phyloP scores from a whole-genome alignment of 2,797 vertebrate genomes.

The Pangasius larnaudii region DNA sequence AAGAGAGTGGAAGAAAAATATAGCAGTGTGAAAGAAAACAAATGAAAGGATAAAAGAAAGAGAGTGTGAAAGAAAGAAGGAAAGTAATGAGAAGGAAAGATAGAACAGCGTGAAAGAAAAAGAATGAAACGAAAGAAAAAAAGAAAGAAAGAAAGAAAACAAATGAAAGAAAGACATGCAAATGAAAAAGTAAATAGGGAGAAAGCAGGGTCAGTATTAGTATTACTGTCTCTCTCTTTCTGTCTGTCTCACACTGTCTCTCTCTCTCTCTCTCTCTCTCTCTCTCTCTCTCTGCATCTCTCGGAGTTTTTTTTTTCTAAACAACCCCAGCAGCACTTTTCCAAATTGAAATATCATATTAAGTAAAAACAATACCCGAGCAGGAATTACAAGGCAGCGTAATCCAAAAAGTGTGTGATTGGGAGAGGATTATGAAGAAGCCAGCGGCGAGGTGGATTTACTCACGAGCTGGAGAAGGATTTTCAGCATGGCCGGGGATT shows the following conservation, averaged over 20 bases:
- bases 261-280: not conserved
- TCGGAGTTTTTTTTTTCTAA: conserved; percentile 49
- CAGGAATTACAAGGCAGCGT: conserved; percentile 73
- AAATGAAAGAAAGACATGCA: not conserved
- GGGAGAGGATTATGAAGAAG: conserved; percentile 73
- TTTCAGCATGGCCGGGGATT: conserved; percentile 65
- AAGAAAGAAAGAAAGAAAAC: not conserved
- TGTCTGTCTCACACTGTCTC: not conserved
- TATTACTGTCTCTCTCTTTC: not conserved
- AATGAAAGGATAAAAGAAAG: not conserved
- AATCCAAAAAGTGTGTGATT: conserved; percentile 81
- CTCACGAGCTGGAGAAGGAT: conserved; percentile 67
- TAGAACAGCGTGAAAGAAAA: not conserved
- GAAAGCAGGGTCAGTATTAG: not conserved
- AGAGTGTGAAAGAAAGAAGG: not conserved
- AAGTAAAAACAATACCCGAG: conserved; percentile 73
- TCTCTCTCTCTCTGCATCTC: not conserved
- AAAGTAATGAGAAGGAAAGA: not conserved
- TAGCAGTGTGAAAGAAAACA: not conserved
- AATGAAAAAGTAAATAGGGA: not conserved
- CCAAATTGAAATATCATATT: conserved; percentile 77
- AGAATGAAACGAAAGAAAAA: not conserved
- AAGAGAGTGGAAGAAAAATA: not conserved
- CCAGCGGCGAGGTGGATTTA: conserved; percentile 69
- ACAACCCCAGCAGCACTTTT: conserved; percentile 61